Base-by-base conservation (phyloP, 2,797 vertebrate genomes). In the Propithecus deckenii region DNA sequence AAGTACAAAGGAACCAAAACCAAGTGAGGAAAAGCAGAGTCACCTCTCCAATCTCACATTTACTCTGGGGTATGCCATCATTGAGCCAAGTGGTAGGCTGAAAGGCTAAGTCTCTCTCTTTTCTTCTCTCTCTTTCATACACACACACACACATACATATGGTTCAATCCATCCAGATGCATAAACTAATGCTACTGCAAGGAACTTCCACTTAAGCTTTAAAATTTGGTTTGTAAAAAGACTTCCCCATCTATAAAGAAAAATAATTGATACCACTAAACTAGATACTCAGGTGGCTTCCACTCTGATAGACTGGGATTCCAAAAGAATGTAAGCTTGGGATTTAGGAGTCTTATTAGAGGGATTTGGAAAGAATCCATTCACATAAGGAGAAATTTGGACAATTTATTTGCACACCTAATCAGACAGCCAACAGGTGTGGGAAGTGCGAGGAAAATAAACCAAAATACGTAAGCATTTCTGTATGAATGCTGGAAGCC, bases 401-500 rank as follows among this genome's bases (percentile, higher is more conserved):
- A 46, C 92, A 86, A 94, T 95, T 93, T 83, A 75, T 86, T 95
- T 95, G 61, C 46, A 80, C 91, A 97, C 88, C 92, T 96, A 95
- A 95, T 96, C 96, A 96, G 94, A 86, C 78, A 96, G 88, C 57
- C 88, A 91, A 84, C 90, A 95, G 88, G 96, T 97, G 78, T 80
- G 65, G 81, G 88, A 91, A 96, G n/a, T 89, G 55, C 46, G 76
- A 84, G 59, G 57, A 92, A 96, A 95, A 91, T 86, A 92, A 89
- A 86, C 57, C 91, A 90, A 91, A 79, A 59, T 11, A 78, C 13
- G 41, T 71, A 79, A 92, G 86, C 50, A 81, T 95, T 96, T 94
- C 79, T 91, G 50, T 79, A 74, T 76, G 59, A 72, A 86, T 83
- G n/a, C 41, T 97, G 86, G 57, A 81, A 50, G n/a, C 1, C 91